These are phyloP conservation scores for Melanotaenia parkinsoni DNA, from an alignment of 2,797 vertebrate genomes.

Conservation along the genomic window DNA sequence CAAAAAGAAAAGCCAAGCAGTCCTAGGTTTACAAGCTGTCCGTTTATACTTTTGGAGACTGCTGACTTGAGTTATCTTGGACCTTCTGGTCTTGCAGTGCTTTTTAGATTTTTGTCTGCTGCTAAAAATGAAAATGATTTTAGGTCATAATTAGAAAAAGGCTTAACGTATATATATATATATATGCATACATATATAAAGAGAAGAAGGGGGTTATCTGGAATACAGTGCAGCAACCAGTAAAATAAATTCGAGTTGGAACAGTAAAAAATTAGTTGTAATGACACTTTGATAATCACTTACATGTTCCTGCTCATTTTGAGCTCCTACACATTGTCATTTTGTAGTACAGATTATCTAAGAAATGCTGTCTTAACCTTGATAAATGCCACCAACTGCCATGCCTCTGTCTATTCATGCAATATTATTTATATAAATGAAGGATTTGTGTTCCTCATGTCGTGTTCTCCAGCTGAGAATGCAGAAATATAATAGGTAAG, in stretches of 20 bases:
- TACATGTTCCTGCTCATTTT: not conserved
- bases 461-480: conserved; percentile 38
- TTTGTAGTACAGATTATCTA: not conserved
- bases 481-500: conserved; percentile 67
- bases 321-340: not conserved
- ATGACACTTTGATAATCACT: not conserved
- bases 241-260: conserved; percentile 13
- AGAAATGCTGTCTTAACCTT: conserved; percentile 1
- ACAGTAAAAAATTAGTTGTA: not conserved
- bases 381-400: conserved; percentile 21
- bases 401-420: conserved; percentile 9
- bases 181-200: no score
- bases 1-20: conserved; percentile 65
- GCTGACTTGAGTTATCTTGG: conserved; percentile 47
- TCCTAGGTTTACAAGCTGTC: conserved; percentile 49
- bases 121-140: conserved; percentile 48
- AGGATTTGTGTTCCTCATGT: conserved; percentile 39
- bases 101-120: conserved; percentile 25
- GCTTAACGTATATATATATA: no score
- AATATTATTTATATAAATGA: conserved; percentile 25
- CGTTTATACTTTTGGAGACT: conserved; percentile 53
- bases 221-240: not conserved
- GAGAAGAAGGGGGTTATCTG: no score
- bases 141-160: conserved; percentile 20
- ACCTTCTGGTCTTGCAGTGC: conserved; percentile 30